Evolutionary conservation across 2,797 vertebrate species (phyloP).

Genomic region (Gymnoscopelus braueri): DNA sequence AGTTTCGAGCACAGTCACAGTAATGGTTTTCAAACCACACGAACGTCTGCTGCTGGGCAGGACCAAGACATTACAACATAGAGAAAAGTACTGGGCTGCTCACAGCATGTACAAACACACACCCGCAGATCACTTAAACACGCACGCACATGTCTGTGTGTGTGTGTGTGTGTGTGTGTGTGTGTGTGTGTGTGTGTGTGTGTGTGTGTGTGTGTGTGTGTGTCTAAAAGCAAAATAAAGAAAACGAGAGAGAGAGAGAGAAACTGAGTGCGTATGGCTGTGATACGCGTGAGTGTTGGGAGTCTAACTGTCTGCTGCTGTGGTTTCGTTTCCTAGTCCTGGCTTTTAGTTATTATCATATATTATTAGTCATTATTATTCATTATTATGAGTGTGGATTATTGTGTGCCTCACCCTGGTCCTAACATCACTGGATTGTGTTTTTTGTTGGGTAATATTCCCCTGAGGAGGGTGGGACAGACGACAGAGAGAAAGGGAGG

Average conservation of each 20-base stretch:
- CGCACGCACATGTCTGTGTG: conserved; percentile 5
- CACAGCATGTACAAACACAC: conserved; percentile 37
- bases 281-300: conserved; percentile 10
- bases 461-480: not conserved
- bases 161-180: not conserved
- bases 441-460: conserved; percentile 25
- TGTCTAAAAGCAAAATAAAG: conserved; percentile 3
- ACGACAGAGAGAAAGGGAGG: conserved; percentile 9
- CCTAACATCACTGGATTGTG: conserved; percentile 2
- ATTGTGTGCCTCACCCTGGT: conserved; percentile 8
- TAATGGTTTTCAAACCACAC: conserved; percentile 22
- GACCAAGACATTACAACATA: conserved; percentile 35
- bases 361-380: conserved; percentile 14
- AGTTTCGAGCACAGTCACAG: not conserved
- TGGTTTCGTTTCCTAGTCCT: conserved; percentile 35
- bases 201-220: not conserved
- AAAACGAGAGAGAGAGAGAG: not conserved
- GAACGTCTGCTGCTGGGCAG: conserved; percentile 25
- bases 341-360: conserved; percentile 5
- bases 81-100: conserved; percentile 36
- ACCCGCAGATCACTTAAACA: conserved; percentile 38
- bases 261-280: conserved; percentile 1
- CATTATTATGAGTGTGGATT: not conserved
- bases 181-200: not conserved
- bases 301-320: conserved; percentile 23